These are phyloP conservation scores for Channa maculata DNA, from an alignment of 2,113 vertebrate species.

Conservation along the genomic window DNA sequence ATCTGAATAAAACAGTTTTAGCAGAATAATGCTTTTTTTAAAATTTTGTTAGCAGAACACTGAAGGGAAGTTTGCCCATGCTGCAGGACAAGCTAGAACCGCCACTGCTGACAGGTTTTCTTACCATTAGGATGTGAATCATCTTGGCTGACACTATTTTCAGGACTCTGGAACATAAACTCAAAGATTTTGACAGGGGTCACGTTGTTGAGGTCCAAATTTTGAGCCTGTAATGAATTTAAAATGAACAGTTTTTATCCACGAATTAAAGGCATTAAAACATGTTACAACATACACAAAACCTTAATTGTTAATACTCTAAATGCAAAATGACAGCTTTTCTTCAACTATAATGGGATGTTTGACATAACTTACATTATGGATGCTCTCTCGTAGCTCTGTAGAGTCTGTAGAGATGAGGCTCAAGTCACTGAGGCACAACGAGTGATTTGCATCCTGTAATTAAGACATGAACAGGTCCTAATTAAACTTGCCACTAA, in stretches of 20 bases:
- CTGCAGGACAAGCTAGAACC: too few species aligned
- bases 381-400: conserved; percentile 91
- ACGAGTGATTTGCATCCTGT: conserved; percentile 96
- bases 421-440: conserved; percentile 96
- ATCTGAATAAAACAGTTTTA: too few species aligned
- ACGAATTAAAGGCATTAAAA: background rate
- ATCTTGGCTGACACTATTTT: conserved; percentile 89
- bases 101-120: conserved; percentile 11
- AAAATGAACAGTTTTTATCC: background rate
- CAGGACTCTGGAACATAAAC: conserved; percentile 96
- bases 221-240: conserved; percentile 82
- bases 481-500: conserved; percentile 20
- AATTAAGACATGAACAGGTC: conserved; percentile 47
- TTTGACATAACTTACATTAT: conserved; percentile 82
- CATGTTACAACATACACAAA: too few species aligned
- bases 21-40: too few species aligned
- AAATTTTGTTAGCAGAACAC: too few species aligned
- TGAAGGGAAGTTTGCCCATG: too few species aligned
- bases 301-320: too few species aligned
- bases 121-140: conserved; percentile 88
- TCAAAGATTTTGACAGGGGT: conserved; percentile 95
- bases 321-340: background rate
- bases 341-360: background rate
- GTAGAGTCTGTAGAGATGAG: conserved; percentile 94
- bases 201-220: conserved; percentile 91